Conservation (phyloP, 2,113 vertebrate species). For the Neopipo cinnamomea region DNA sequence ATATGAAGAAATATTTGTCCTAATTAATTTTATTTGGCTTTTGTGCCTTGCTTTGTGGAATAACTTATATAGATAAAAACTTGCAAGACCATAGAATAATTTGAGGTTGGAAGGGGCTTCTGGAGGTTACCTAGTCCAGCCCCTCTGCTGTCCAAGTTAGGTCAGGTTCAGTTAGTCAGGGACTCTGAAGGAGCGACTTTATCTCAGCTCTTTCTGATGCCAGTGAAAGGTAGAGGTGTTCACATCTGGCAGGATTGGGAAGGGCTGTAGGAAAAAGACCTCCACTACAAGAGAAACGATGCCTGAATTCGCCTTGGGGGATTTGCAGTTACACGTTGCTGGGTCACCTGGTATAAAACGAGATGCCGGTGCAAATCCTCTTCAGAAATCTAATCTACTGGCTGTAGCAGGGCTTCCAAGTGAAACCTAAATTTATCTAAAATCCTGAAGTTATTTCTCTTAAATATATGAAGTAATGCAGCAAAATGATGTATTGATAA, state of each 20-base stretch:
- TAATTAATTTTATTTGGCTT: neutral
- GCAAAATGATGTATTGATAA: neutral
- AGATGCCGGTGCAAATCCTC: neutral
- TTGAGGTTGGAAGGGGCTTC: neutral
- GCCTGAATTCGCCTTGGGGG: neutral
- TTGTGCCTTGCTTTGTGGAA: neutral
- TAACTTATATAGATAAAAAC: neutral
- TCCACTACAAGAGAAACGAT: neutral
- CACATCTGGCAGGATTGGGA: neutral
- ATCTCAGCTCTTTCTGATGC: neutral
- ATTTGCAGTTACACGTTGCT: neutral
- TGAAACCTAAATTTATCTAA: neutral
- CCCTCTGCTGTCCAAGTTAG: neutral
- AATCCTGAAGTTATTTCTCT: neutral
- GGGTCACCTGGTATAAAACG: neutral
- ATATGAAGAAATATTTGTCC: neutral
- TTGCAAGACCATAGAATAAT: neutral
- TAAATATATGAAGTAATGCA: neutral
- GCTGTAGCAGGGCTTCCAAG: neutral
- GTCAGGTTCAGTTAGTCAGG: neutral
- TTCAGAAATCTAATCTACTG: neutral
- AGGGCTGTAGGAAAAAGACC: neutral
- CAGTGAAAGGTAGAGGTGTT: neutral
- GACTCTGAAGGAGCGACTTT: neutral
- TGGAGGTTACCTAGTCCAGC: neutral